phyloP scores from a whole-genome alignment of 2,797 vertebrate genomes.

The Hydrolagus colliei region DNA sequence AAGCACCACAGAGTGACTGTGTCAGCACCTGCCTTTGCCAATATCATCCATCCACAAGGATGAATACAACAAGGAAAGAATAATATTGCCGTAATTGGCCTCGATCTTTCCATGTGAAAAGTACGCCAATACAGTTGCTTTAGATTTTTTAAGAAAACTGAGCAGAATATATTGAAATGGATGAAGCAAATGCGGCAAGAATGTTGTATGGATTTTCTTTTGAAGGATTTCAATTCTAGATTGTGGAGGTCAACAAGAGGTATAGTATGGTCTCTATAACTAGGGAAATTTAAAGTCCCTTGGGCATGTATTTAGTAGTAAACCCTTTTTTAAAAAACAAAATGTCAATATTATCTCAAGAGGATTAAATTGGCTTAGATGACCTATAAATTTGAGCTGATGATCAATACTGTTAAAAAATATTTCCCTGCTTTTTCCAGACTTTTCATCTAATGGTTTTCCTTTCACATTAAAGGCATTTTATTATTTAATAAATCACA shows the following conservation, averaged over 20 bases:
- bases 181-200: neutral
- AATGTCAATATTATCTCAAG: constrained; percentile 27
- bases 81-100: neutral
- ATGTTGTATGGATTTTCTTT: neutral
- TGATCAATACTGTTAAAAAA: constrained; percentile 19
- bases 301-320: constrained; percentile 7
- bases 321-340: constrained; percentile 4
- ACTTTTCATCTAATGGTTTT: neutral
- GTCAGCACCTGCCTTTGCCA: neutral
- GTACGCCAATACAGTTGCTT: neutral
- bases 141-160: neutral
- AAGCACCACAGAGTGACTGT: neutral
- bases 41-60: neutral
- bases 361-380: constrained; percentile 17
- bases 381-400: constrained; percentile 29
- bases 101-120: neutral
- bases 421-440: constrained; percentile 8
- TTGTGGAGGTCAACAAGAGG: neutral
- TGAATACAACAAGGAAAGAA: neutral
- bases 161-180: neutral
- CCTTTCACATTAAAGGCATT: neutral
- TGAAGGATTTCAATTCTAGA: neutral
- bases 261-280: neutral
- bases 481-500: neutral
- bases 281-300: neutral